phyloP scores from a whole-genome alignment of 2,797 vertebrate genomes.

The Sebastes reedi region DNA sequence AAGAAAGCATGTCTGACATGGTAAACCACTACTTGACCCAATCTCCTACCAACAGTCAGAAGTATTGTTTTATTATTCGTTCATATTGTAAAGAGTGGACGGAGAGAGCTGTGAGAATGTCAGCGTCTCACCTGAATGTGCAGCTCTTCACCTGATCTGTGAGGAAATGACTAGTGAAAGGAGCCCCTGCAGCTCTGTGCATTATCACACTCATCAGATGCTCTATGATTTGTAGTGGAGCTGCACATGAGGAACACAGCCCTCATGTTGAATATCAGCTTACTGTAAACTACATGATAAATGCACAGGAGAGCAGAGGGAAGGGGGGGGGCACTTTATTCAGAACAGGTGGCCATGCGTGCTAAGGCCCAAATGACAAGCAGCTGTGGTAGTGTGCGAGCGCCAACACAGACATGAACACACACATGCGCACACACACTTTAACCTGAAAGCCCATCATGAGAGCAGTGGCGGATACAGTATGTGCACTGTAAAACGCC shows the following conservation, averaged over 20 bases:
- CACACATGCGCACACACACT: background rate
- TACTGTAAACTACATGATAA: constrained; percentile 66
- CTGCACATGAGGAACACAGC: constrained; percentile 27
- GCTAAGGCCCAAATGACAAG: constrained; percentile 72
- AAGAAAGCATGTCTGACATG: no score
- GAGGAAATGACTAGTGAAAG: constrained; percentile 15
- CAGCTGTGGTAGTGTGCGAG: constrained; percentile 66
- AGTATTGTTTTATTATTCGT: background rate
- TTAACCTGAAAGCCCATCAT: background rate
- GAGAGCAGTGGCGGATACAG: background rate
- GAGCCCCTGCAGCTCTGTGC: constrained; percentile 6
- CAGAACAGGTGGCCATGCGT: constrained; percentile 79
- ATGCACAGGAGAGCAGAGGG: constrained; percentile 39
- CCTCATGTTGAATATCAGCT: constrained; percentile 65
- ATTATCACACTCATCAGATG: constrained; percentile 60
- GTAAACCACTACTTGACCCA: background rate
- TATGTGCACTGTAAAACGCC: no score
- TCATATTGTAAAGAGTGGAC: background rate
- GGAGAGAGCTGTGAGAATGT: background rate
- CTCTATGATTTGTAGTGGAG: constrained; percentile 41
- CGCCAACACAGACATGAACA: constrained; percentile 19
- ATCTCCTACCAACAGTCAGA: background rate
- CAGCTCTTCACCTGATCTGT: background rate
- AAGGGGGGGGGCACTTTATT: constrained; percentile 65
- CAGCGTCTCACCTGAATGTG: background rate